Conservation (phyloP, 2,797 vertebrate species). For the Ptychobarbus kaznakovi region DNA sequence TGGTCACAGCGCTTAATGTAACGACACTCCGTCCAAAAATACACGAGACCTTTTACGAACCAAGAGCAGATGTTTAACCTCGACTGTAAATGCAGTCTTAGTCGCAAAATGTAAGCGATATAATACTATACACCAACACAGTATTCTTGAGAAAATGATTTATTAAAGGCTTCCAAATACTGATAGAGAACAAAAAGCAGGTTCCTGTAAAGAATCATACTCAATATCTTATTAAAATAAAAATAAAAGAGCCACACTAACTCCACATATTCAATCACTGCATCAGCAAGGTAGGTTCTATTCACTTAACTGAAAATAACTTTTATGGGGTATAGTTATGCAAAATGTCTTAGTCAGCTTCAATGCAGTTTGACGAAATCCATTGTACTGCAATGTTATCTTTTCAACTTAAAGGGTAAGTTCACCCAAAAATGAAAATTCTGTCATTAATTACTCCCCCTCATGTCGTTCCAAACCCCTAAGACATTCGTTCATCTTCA, state of each 20-base stretch:
- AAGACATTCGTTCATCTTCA: not conserved
- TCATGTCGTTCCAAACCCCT: not conserved
- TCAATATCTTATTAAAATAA: not conserved
- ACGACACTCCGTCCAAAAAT: not conserved
- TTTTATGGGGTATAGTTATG: not conserved
- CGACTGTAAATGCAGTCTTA: no score
- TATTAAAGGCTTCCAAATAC: constrained; percentile 1
- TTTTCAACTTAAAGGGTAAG: not conserved
- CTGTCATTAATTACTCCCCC: not conserved
- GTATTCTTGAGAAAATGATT: not conserved
- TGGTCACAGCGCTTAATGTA: not conserved
- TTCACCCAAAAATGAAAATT: not conserved
- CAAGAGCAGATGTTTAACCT: not conserved
- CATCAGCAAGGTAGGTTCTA: constrained; percentile 4
- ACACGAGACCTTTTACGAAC: not conserved
- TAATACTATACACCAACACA: not conserved
- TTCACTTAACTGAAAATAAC: not conserved
- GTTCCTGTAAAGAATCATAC: not conserved
- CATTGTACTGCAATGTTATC: not conserved
- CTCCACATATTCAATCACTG: not conserved
- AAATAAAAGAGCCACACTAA: not conserved
- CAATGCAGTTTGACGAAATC: not conserved
- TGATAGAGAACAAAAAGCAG: not conserved
- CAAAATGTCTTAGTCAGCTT: not conserved
- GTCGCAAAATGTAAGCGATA: no score